Base-by-base conservation (phyloP, 2,888 invertebrate species). In the Polymixis flavicincta region DNA sequence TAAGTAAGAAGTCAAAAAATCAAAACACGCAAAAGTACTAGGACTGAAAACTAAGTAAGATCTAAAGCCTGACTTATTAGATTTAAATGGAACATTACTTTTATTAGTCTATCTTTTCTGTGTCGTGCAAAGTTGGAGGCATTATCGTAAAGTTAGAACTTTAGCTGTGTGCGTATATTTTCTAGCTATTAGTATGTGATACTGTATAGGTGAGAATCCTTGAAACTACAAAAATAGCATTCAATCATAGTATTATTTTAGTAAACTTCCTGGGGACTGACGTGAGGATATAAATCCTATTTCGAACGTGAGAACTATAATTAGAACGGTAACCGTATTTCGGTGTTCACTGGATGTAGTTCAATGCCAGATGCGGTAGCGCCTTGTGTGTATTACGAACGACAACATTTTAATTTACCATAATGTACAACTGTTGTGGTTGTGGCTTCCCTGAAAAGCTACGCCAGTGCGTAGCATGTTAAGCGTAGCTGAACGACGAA, bases 291-390 rank as follows among this genome's bases (percentile, higher is more conserved):
- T 66, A 61, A 61, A 78, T 73, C 80, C 54, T 71, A 79, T 77
- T 77, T 72, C 64, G 45, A 57, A 78, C 50, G 50, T 37, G 25
- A 37, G 45, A 45, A 52, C 74, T 75, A 60, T 68, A 81, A 75
- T 81, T 81, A 75, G 68, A 81, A 79, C 25, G 32, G 68, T 59
- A 63, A 52, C 48, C 25, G 75, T 75, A 81, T 75, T 79, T 74
- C 54, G 59, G 64, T 60, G n/a, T 48, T 74, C 63, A 67, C 19
- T 42, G 57, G 64, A 79, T 74, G 68, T 79, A 78, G 78, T 78
- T 81, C 81, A 78, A 78, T 74, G 78, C 54, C 81, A 80, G 82
- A 76, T 76, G 69, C 45, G 77, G 59, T 69, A 66, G 28, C 54
- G 32, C 50, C 42, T 25, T 66, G 64, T 71, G 48, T 61, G 25